These are phyloP conservation scores for Luehdorfia chinensis DNA, from an alignment of 1,140 invertebrate genomes.

Conservation along the genomic window DNA sequence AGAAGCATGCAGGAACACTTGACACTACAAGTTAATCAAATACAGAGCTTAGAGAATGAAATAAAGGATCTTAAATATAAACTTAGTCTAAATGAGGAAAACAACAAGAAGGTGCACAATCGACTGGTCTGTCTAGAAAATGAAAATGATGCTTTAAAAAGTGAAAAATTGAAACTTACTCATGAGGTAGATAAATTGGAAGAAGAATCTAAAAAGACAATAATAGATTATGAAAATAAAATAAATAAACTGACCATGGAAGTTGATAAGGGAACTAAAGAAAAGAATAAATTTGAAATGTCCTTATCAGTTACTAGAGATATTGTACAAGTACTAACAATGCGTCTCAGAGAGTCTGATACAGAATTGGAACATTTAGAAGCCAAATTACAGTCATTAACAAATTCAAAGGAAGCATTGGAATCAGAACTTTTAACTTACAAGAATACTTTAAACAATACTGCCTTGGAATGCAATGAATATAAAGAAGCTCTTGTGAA, in stretches of 20 bases:
- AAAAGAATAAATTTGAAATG: conserved; percentile 71
- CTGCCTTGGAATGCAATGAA: conserved; percentile 62
- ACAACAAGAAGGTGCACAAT: conserved; percentile 38
- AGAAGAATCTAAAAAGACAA: conserved; percentile 54
- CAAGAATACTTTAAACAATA: conserved; percentile 56
- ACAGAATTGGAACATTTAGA: conserved; percentile 67
- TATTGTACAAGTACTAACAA: conserved; percentile 68
- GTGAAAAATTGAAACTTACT: conserved; percentile 35
- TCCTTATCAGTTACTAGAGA: conserved; percentile 68
- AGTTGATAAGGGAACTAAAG: conserved; percentile 57
- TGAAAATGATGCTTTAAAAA: conserved; percentile 39
- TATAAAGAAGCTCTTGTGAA: conserved; percentile 68
- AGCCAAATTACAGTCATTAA: conserved; percentile 56
- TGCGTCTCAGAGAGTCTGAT: conserved; percentile 67
- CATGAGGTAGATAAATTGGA: conserved; percentile 47
- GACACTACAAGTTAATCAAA: conserved; percentile 46
- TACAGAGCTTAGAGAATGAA: conserved; percentile 52
- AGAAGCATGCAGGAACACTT: conserved; percentile 57
- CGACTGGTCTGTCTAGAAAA: conserved; percentile 46
- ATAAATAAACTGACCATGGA: conserved; percentile 62
- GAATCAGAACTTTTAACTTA: conserved; percentile 55
- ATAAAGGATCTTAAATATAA: conserved; percentile 52
- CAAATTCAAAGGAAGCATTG: conserved; percentile 49
- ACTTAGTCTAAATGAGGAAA: conserved; percentile 42
- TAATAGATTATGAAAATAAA: conserved; percentile 62